These are phyloP conservation scores for Carassius auratus DNA, from an alignment of 2,113 vertebrate genomes.

Conservation along the genomic window DNA sequence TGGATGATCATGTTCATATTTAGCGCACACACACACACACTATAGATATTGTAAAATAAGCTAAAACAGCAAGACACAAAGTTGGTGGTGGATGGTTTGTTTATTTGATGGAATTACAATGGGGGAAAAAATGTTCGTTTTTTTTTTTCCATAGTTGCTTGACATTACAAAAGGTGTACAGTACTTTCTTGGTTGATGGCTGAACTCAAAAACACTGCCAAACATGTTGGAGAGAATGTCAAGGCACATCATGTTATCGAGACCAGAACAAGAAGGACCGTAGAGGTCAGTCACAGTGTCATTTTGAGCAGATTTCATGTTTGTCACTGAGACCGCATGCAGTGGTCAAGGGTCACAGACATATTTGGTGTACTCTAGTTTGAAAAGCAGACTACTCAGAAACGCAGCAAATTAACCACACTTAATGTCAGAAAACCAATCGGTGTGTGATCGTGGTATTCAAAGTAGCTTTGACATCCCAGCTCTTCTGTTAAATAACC, in stretches of 20 bases:
- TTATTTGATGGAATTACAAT: constrained; percentile 56
- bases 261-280: constrained; percentile 49
- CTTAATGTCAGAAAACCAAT: constrained; percentile 15
- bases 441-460: background rate
- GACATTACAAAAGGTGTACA: constrained; percentile 56
- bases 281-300: constrained; percentile 47
- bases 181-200: constrained; percentile 36
- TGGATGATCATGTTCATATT: background rate
- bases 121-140: background rate
- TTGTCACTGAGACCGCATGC: background rate
- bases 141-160: constrained; percentile 1
- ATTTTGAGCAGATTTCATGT: constrained; percentile 31
- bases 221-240: constrained; percentile 43
- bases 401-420: constrained; percentile 8
- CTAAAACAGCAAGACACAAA: background rate
- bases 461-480: constrained; percentile 36
- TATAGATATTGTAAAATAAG: too few relatives aligned
- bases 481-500: constrained; percentile 30
- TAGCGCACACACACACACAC: too few relatives aligned
- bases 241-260: constrained; percentile 59
- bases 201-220: constrained; percentile 53
- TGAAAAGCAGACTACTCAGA: constrained; percentile 31
- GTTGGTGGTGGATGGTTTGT: constrained; percentile 35
- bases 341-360: constrained; percentile 10
- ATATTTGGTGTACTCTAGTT: constrained; percentile 34